Evolutionary conservation across 2,113 vertebrate genomes (phyloP).

Genomic region (Struthidea cinerea): DNA sequence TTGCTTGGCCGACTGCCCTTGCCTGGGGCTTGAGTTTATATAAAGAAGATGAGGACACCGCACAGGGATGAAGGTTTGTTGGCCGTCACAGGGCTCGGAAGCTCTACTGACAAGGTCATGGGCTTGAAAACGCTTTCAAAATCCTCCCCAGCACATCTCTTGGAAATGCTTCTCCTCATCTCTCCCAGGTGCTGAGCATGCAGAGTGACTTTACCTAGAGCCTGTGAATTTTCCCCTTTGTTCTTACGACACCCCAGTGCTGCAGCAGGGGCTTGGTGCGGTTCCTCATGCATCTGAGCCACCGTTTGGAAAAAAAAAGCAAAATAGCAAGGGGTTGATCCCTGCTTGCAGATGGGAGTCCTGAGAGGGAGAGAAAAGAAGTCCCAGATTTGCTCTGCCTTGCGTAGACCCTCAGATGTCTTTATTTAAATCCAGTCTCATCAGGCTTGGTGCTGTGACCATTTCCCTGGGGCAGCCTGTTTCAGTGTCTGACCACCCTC

Average conservation of each 20-base stretch:
- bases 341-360: background rate
- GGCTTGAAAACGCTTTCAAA: background rate
- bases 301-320: background rate
- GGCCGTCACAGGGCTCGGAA: background rate
- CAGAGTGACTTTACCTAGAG: background rate
- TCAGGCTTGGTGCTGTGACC: background rate
- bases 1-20: background rate
- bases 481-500: background rate
- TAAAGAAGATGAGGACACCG: conserved; percentile 6
- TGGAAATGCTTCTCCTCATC: background rate
- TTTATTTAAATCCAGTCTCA: background rate
- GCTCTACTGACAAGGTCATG: conserved; percentile 2
- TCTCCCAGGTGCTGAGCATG: background rate
- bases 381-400: background rate
- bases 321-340: background rate
- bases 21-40: conserved; percentile 23
- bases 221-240: background rate
- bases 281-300: background rate
- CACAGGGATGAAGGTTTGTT: background rate
- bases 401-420: background rate
- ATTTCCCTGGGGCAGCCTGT: background rate
- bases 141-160: background rate
- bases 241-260: background rate
- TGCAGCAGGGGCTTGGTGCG: background rate
- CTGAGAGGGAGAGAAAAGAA: background rate